Percentiles rank a stretch among this genome's conserved stretches.
Conservation (phyloP, 2,797 vertebrate genomes). For the Enteromius thamalakanensis region DNA sequence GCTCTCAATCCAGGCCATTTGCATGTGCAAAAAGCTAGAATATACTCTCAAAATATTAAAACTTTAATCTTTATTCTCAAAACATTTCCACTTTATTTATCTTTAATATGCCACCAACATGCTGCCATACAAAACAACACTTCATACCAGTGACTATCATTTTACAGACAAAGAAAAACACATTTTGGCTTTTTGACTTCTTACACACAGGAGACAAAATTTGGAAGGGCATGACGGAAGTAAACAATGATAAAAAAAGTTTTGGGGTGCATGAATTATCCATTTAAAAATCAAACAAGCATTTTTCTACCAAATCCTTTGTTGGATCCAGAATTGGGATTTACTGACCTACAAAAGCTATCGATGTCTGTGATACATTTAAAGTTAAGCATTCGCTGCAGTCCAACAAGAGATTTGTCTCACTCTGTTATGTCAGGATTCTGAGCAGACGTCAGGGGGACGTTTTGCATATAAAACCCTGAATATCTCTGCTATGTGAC, state of each 20-base stretch:
- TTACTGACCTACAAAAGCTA: conserved; percentile 39
- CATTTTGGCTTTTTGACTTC: neutral
- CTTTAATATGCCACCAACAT: no score
- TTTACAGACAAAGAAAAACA: neutral
- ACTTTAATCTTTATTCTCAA: no score
- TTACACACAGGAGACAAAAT: neutral
- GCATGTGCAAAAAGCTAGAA: no score
- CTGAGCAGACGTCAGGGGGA: conserved; percentile 1
- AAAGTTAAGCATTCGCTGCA: conserved; percentile 7
- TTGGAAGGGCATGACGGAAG: neutral
- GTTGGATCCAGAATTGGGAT: conserved; percentile 14
- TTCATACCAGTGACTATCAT: neutral
- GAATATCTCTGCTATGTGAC: neutral
- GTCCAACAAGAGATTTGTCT: conserved; percentile 30
- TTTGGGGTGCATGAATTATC: neutral
- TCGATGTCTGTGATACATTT: conserved; percentile 1
- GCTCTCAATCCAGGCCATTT: no score
- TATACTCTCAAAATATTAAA: no score
- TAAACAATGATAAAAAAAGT: neutral
- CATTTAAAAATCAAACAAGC: conserved; percentile 3
- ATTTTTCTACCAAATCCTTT: conserved; percentile 1
- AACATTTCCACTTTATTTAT: no score
- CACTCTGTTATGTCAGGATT: conserved; percentile 22
- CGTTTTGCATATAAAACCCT: conserved; percentile 14
- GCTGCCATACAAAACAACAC: neutral